Conservation (phyloP, 2,888 invertebrate genomes). For the Trachelus iudaicus region DNA sequence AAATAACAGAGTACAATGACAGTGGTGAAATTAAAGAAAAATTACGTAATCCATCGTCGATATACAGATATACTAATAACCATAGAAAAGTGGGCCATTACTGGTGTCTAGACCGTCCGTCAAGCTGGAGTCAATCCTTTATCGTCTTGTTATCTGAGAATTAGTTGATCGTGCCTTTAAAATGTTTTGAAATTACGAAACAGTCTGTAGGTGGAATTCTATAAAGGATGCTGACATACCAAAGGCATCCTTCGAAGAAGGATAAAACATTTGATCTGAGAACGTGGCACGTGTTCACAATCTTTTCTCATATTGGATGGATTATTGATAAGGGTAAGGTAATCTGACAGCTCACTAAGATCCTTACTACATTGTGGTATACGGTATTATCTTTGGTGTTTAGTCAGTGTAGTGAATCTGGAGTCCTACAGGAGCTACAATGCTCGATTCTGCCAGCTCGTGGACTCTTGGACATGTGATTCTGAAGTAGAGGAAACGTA, state of each 20-base stretch:
- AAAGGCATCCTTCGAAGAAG: background rate
- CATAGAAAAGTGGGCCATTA: conserved; percentile 1
- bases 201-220: background rate
- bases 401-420: background rate
- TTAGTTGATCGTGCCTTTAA: background rate
- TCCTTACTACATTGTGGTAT: background rate
- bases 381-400: background rate
- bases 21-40: background rate
- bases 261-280: background rate
- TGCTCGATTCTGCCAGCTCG: background rate
- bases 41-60: background rate
- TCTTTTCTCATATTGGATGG: background rate
- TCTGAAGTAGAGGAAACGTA: conserved; percentile 13
- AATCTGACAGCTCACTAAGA: conserved; percentile 2
- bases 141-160: background rate
- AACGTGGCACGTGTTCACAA: conserved; percentile 4
- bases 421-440: background rate
- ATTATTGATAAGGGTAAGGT: background rate
- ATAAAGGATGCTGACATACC: background rate
- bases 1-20: background rate
- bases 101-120: conserved; percentile 10
- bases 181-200: background rate
- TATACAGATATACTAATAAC: background rate
- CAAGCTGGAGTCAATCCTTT: background rate
- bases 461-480: background rate